A percentile compares a stretch with the other conserved stretches of the same genome.
Evolutionary conservation across 2,888 invertebrate species (phyloP).

Genomic region (Zaprionus bogoriensis): DNA sequence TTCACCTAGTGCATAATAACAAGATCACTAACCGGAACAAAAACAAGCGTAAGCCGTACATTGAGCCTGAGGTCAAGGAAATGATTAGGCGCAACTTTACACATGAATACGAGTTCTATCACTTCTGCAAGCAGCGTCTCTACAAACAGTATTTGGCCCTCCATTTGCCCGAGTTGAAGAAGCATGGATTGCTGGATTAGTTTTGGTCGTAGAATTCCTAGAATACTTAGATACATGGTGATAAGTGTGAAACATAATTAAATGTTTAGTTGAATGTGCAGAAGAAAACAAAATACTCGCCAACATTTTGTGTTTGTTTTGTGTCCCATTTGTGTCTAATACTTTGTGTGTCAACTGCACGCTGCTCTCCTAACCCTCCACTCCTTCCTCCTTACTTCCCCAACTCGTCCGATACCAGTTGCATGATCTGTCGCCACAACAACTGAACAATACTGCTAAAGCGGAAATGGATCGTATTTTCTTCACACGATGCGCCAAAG

Average conservation of each 20-base stretch:
- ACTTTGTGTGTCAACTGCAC: conserved; percentile 27
- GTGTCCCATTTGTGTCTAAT: conserved; percentile 55
- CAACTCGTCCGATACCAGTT: conserved; percentile 52
- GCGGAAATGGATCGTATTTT: conserved; percentile 90
- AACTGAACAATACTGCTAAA: conserved; percentile 90
- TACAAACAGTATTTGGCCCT: conserved; percentile 89
- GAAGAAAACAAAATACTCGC: conserved; percentile 6
- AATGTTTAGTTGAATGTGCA: not conserved
- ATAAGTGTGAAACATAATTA: conserved; percentile 5
- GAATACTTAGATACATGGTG: conserved; percentile 3
- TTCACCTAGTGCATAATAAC: conserved; percentile 50
- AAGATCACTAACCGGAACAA: conserved; percentile 85
- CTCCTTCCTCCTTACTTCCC: not conserved
- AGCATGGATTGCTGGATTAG: conserved; percentile 57
- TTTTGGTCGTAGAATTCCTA: not conserved
- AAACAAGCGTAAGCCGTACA: conserved; percentile 90
- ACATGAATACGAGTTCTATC: conserved; percentile 93
- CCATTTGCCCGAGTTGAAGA: conserved; percentile 55
- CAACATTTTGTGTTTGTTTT: conserved; percentile 12
- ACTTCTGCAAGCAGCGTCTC: conserved; percentile 92
- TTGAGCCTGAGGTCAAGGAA: conserved; percentile 81
- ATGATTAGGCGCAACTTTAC: conserved; percentile 92
- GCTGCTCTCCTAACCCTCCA: conserved; percentile 10
- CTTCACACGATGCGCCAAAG: conserved; percentile 95
- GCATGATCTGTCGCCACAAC: conserved; percentile 45